Evolutionary conservation across 2,888 invertebrate genomes (phyloP), one percentile per base, ranked within the genome.

Genomic region (Lumbricus terrestris): DNA sequence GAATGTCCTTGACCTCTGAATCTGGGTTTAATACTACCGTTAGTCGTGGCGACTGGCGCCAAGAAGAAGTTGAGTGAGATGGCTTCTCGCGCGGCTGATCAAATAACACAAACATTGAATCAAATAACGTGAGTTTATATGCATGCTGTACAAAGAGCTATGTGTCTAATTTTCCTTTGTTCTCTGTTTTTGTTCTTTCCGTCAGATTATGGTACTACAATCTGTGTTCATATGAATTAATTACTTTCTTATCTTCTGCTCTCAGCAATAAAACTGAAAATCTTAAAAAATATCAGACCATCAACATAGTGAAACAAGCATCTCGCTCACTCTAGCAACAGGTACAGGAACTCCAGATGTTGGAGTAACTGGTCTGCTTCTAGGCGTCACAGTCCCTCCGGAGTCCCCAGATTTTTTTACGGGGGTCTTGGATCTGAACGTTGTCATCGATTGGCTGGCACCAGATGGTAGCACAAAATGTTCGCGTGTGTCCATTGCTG

Each of bases 401-500:
- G 37, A 88, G 37, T 89, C 91, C 23, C 91, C 89, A 33, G 90
- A 37, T 34, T 88, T 90, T 85, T 90, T 90, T 69, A 85, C 90
- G 37, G 91, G 91, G 47, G 90, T 90, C 83, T 91, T 91, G 37
- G 89, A 33, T 37, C 90, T 90, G 90, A 91, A 91, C 23, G 88
- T 90, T 40, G 89, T 88, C 54, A 89, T 88, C 16, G 91, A 54
- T 33, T 90, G 90, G 88, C 90, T 91, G 54, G 89, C 90, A 34
- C 91, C 91, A 0, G 54, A 47, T 29, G 91, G 91, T 33, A 91
- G 40, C 20, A 91, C 40, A 83, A 89, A 91, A n/a, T 90, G 88
- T 23, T 91, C 91, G 11, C 90, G 38, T 33, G 90, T 88, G 11
- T 91, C 91, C 54, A 88, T 88, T 82, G 88, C 88, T 34, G 91